Percentiles rank a stretch among this genome's conserved stretches.
These are phyloP conservation scores for Tricholauxania praeusta DNA, from an alignment of 2,888 invertebrate genomes.

Conservation along the genomic window DNA sequence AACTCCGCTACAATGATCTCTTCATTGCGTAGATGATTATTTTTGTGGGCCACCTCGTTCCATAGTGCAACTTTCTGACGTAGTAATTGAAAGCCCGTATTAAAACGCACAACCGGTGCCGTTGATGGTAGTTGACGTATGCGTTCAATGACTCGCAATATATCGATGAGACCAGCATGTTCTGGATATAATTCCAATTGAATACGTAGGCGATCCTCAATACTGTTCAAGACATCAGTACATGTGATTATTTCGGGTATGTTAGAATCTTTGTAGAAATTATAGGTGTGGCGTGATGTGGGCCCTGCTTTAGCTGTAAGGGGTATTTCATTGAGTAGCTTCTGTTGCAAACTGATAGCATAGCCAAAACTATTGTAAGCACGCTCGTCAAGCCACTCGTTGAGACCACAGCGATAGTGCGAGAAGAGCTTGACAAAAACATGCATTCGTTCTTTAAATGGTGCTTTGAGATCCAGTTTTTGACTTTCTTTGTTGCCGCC, in stretches of 20 bases:
- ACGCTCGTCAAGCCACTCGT: slow-evolving; percentile 57
- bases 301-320: slow-evolving; percentile 35
- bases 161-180: slow-evolving; percentile 87
- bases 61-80: slow-evolving; percentile 88
- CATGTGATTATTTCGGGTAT: slow-evolving; percentile 82
- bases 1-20: slow-evolving; percentile 82
- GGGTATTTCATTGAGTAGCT: slow-evolving; percentile 55
- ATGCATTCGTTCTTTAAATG: slow-evolving; percentile 59
- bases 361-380: slow-evolving; percentile 61
- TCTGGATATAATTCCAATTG: slow-evolving; percentile 88
- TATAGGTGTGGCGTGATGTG: slow-evolving; percentile 62
- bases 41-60: slow-evolving; percentile 91
- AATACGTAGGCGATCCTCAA: slow-evolving; percentile 73
- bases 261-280: slow-evolving; percentile 89
- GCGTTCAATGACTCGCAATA: slow-evolving; percentile 71
- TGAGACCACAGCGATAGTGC: slow-evolving; percentile 58
- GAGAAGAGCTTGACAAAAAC: slow-evolving; percentile 61
- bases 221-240: slow-evolving; percentile 75
- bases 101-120: slow-evolving; percentile 87
- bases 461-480: slow-evolving; percentile 52
- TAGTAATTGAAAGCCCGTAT: slow-evolving; percentile 91
- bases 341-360: slow-evolving; percentile 61
- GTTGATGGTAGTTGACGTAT: slow-evolving; percentile 80
- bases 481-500: neutral
- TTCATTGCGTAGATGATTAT: slow-evolving; percentile 82